A percentile compares a stretch with the other conserved stretches of the same genome.
These are phyloP conservation scores for Brenthis hecate DNA, from an alignment of 2,888 invertebrate species.

Conservation along the genomic window DNA sequence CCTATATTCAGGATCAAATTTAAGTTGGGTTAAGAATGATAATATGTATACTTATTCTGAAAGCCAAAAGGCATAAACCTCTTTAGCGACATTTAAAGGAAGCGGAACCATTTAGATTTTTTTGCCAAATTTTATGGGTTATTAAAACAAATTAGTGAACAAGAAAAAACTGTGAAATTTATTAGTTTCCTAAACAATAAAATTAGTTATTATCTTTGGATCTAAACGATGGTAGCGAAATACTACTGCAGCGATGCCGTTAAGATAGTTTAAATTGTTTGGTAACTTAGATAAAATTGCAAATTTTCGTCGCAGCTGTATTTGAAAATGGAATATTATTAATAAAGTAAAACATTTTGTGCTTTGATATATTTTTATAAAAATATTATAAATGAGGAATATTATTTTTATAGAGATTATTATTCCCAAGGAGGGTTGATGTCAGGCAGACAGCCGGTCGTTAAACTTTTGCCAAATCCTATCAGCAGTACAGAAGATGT, in stretches of 20 bases:
- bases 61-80: conserved; percentile 28
- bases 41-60: conserved; percentile 14
- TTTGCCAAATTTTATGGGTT: conserved; percentile 71
- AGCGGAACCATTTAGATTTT: conserved; percentile 47
- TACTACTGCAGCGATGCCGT: conserved; percentile 55
- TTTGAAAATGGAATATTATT: background rate
- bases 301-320: conserved; percentile 18
- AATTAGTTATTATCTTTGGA: conserved; percentile 66
- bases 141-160: conserved; percentile 74
- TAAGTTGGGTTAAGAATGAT: no score
- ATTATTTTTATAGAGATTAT: no score
- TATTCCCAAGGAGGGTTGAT: no score
- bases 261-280: conserved; percentile 49
- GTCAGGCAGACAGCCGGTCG: no score
- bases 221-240: conserved; percentile 62
- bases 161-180: conserved; percentile 64
- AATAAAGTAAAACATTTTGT: no score
- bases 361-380: no score
- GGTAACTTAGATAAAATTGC: conserved; percentile 21
- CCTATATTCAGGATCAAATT: no score
- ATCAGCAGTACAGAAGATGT: no score
- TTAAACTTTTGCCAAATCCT: no score
- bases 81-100: conserved; percentile 33
- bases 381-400: no score
- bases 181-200: conserved; percentile 76